A percentile compares a stretch with the other conserved stretches of the same genome.
Evolutionary conservation across 2,888 invertebrate genomes (phyloP).

Genomic region (Hydriomena furcata): DNA sequence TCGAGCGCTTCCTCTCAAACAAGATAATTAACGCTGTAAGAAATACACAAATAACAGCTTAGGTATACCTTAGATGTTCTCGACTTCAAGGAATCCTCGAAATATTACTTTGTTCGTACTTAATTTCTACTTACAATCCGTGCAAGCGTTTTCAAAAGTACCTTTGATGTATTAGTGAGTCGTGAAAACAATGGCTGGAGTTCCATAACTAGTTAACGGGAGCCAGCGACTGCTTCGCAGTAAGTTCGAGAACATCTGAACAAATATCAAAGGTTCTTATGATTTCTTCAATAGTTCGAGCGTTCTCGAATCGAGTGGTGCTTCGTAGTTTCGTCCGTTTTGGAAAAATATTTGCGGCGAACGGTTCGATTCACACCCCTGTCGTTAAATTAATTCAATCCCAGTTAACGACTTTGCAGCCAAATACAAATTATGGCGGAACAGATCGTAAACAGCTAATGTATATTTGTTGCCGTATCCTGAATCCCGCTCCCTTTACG

Average conservation of each 20-base stretch:
- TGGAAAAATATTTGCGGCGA: constrained; percentile 35
- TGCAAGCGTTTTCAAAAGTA: constrained; percentile 29
- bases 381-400: constrained; percentile 41
- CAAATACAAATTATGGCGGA: constrained; percentile 40
- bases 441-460: constrained; percentile 43
- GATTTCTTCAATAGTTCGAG: constrained; percentile 44
- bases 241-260: constrained; percentile 48
- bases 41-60: constrained; percentile 23
- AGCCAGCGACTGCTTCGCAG: constrained; percentile 40
- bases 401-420: constrained; percentile 40
- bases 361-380: constrained; percentile 28
- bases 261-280: constrained; percentile 49
- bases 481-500: constrained; percentile 37
- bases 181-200: constrained; percentile 37
- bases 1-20: constrained; percentile 39
- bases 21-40: constrained; percentile 39
- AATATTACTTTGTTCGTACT: constrained; percentile 24
- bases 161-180: constrained; percentile 39
- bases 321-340: constrained; percentile 26
- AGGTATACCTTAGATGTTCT: constrained; percentile 13
- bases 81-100: constrained; percentile 19
- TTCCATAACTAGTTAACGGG: constrained; percentile 44
- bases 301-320: constrained; percentile 41
- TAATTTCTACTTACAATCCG: constrained; percentile 26
- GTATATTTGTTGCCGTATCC: constrained; percentile 39